Conservation (phyloP, 2,888 invertebrate species). For the Bombylius discolor region DNA sequence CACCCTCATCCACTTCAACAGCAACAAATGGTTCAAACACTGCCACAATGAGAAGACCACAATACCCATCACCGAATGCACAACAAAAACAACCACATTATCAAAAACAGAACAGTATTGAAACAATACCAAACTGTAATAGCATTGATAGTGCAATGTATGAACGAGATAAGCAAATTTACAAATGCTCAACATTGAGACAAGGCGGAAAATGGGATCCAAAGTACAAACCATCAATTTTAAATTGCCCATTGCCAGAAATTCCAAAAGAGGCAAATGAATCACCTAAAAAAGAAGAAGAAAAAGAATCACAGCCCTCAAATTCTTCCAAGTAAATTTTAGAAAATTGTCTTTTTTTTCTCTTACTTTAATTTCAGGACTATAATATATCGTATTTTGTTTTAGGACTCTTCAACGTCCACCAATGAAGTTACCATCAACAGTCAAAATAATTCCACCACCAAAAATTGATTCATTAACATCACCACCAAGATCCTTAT, state of each 20-base stretch:
- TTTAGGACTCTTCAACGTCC: constrained; percentile 33
- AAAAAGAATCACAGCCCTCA: constrained; percentile 22
- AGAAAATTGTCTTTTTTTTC: background rate
- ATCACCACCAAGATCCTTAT: constrained; percentile 26
- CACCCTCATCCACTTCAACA: constrained; percentile 22
- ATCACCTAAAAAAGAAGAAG: constrained; percentile 26
- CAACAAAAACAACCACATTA: constrained; percentile 19
- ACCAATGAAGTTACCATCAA: constrained; percentile 35
- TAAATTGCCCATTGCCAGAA: constrained; percentile 37
- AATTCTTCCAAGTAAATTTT: constrained; percentile 33
- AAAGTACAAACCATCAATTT: constrained; percentile 36
- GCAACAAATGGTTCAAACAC: constrained; percentile 25
- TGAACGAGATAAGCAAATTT: constrained; percentile 36
- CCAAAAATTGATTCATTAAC: constrained; percentile 34
- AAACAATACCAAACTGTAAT: constrained; percentile 24
- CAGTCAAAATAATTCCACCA: constrained; percentile 37
- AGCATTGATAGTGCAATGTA: constrained; percentile 33
- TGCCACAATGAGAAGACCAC: constrained; percentile 19
- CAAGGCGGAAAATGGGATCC: constrained; percentile 37
- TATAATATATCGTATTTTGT: background rate
- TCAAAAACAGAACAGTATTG: constrained; percentile 19
- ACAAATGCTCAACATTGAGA: constrained; percentile 35
- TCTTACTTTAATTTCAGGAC: background rate
- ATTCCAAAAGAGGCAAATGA: constrained; percentile 35
- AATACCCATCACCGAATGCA: background rate